Evolutionary conservation across 1,140 invertebrate species (phyloP).

Genomic region (Pachypeltis micranthus): DNA sequence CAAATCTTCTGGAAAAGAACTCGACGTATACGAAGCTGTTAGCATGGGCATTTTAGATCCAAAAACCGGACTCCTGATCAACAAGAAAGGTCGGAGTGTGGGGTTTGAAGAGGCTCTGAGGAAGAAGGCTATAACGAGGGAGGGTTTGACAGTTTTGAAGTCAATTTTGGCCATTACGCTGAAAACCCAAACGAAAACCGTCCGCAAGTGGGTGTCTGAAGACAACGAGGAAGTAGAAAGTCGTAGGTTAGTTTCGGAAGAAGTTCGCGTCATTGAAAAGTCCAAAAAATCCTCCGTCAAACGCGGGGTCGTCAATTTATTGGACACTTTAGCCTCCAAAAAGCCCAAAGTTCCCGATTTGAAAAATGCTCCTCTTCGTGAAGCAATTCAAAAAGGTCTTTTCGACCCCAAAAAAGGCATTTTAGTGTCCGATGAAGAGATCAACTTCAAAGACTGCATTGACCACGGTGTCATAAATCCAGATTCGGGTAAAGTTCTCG

Average conservation of each 20-base stretch:
- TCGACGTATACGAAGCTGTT: slow-evolving; percentile 75
- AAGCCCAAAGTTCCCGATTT: slow-evolving; percentile 56
- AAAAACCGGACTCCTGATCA: slow-evolving; percentile 70
- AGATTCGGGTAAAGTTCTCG: slow-evolving; percentile 62
- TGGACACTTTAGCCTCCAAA: slow-evolving; percentile 10
- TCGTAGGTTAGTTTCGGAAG: background rate
- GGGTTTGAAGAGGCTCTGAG: slow-evolving; percentile 76
- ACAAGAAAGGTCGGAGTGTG: slow-evolving; percentile 61
- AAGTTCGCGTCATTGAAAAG: background rate
- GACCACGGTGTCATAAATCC: slow-evolving; percentile 73
- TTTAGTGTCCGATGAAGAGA: slow-evolving; percentile 73
- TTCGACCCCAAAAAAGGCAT: slow-evolving; percentile 71
- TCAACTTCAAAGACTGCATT: slow-evolving; percentile 79
- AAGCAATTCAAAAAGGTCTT: slow-evolving; percentile 61
- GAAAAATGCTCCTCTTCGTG: slow-evolving; percentile 66
- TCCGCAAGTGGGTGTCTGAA: background rate
- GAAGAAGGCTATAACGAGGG: slow-evolving; percentile 66
- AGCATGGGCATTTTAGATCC: slow-evolving; percentile 71
- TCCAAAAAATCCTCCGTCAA: background rate
- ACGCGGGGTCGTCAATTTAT: slow-evolving; percentile 12
- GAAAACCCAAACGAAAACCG: slow-evolving; percentile 1
- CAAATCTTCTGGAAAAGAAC: slow-evolving; percentile 53
- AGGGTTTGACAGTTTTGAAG: slow-evolving; percentile 72
- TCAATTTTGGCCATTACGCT: slow-evolving; percentile 7
- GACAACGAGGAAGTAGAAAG: background rate